Evolutionary conservation across 2,888 invertebrate genomes (phyloP).

Genomic region (Allygus modestus): DNA sequence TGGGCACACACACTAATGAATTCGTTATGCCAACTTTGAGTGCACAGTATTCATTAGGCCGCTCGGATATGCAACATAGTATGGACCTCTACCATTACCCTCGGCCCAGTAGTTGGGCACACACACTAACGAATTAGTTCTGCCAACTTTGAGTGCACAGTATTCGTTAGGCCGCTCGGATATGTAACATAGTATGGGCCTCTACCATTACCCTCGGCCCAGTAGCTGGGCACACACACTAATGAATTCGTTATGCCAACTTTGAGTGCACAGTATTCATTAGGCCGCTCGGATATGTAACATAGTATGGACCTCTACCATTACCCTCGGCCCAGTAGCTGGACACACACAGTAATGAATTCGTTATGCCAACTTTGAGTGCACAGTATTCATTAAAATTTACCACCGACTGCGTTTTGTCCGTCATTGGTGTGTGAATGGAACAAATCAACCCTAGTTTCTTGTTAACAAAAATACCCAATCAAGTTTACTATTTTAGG

Average conservation of each 20-base stretch:
- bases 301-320: not conserved
- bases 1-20: not conserved
- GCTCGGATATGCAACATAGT: no score
- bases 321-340: not conserved
- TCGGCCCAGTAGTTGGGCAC: no score
- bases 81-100: no score
- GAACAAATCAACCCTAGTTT: not conserved
- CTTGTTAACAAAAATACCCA: not conserved
- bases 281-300: no score
- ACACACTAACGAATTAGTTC: no score
- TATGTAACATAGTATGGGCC: no score
- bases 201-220: no score
- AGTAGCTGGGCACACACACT: no score
- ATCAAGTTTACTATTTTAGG: not conserved
- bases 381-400: constrained; percentile 9
- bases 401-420: not conserved
- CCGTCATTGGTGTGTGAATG: not conserved
- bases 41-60: not conserved
- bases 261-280: no score
- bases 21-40: constrained; percentile 10
- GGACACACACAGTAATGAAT: not conserved
- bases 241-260: no score
- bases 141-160: no score
- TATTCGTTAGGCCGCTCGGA: no score
- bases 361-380: constrained; percentile 13